Evolutionary conservation across 2,888 invertebrate species (phyloP), one percentile per base, ranked within the genome.

Genomic region (Odiellus spinosus): DNA sequence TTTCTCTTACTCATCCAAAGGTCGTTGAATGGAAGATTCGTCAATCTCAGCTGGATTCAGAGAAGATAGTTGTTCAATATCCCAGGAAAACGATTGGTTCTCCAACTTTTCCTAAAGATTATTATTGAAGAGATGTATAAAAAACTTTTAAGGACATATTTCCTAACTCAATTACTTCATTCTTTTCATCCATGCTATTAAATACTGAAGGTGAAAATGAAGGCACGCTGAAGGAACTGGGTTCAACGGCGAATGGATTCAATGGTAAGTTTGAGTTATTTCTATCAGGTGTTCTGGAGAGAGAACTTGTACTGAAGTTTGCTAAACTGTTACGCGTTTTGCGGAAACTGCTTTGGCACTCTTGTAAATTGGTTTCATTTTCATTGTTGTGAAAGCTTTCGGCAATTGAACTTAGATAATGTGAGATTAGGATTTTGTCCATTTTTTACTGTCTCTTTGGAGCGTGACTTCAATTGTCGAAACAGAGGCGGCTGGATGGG

Each of bases 201-300:
- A 51, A 49, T 6, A 51, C 48, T 4, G 50, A 51, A 6, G 51
- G 51, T 12, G 51, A 51, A 19, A 47, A 51, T 3, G 47, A 38
- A 34, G 42, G 44, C 4, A 49, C 42, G 36, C 47, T 44, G 10
- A 51, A 45, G 10, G 49, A 34, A 32, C 49, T 49, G 6, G 51
- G 42, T 40, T 51, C 48, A 4, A 49, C 36, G 42, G 47, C 46
- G 49, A 51, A 51, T 15, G 51, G 51, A 47, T 51, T 51, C 8
- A 8, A 26, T 26, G 26, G 26, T 26, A 8, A 4, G 26, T 4
- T 26, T 4, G 26, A 26, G 26, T 26, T 26, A 4, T 4, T 26
- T 26, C 8, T 26, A 6, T 26, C 26, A 6, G 26, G 26, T 26
- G 26, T 26, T 26, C 26, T 4, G 5, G 26, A 26, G 4, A 6